phyloP scores from a whole-genome alignment of 2,888 invertebrate species.

The Pammene fasciana region DNA sequence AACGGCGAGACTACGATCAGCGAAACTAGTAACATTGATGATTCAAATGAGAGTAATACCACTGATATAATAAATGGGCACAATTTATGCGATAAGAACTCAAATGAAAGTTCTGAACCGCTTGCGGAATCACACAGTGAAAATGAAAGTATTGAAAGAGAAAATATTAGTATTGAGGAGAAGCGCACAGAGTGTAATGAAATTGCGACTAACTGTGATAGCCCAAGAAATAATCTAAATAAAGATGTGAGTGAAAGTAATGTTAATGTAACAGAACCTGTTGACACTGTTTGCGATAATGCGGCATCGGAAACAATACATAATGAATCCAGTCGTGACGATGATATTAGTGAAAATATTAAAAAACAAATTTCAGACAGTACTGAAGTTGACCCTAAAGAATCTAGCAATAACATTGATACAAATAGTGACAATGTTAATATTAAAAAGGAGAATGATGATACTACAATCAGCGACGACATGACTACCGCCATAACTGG shows the following conservation, averaged over 20 bases:
- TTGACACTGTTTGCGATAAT: background rate
- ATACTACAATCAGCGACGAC: background rate
- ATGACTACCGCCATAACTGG: constrained; percentile 10
- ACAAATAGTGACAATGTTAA: background rate
- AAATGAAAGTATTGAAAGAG: background rate
- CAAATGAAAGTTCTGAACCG: background rate
- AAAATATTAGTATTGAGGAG: background rate
- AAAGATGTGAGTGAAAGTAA: constrained; percentile 12
- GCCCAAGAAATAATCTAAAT: background rate
- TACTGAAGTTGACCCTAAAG: background rate
- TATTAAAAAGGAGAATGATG: constrained; percentile 13
- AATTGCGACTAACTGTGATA: background rate
- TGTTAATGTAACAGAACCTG: background rate
- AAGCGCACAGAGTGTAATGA: background rate
- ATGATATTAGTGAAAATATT: background rate
- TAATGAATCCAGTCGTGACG: background rate
- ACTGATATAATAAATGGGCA: constrained; percentile 3
- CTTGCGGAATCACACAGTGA: background rate
- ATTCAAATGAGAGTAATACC: constrained; percentile 3
- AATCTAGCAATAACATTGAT: background rate
- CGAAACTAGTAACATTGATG: background rate
- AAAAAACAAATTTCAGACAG: background rate
- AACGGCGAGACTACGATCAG: background rate
- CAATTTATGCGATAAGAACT: background rate
- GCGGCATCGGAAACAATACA: background rate